These are phyloP conservation scores for Agrenia bidenticulata DNA, from an alignment of 2,888 invertebrate species.

Conservation along the genomic window DNA sequence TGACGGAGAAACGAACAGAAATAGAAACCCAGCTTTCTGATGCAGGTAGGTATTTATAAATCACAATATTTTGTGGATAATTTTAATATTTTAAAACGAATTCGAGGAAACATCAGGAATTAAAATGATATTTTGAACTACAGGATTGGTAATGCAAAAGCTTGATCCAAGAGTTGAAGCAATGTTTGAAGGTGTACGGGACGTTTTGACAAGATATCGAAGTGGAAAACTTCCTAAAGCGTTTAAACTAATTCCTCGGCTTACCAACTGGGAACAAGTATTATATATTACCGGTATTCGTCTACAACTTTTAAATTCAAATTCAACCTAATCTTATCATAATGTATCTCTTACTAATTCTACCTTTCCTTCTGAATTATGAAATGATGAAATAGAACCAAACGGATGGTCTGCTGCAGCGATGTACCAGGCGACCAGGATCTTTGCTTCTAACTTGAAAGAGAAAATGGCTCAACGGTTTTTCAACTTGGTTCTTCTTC, in stretches of 20 bases:
- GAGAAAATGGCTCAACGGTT: constrained; percentile 96
- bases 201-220: constrained; percentile 83
- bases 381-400: constrained; percentile 66
- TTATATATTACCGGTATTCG: constrained; percentile 68
- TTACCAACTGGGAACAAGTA: constrained; percentile 93
- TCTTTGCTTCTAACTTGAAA: constrained; percentile 95
- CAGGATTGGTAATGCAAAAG: constrained; percentile 71
- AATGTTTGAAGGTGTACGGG: constrained; percentile 87
- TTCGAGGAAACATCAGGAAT: no score
- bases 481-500: constrained; percentile 88
- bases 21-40: constrained; percentile 82
- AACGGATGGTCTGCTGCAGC: constrained; percentile 97
- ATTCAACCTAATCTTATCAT: no score
- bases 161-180: constrained; percentile 78
- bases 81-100: constrained; percentile 2
- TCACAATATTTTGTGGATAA: not conserved
- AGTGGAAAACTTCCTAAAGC: constrained; percentile 97
- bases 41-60: constrained; percentile 54
- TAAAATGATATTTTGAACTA: constrained; percentile 49
- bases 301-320: no score
- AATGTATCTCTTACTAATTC: no score
- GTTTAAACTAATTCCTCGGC: constrained; percentile 91
- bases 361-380: constrained; percentile 1
- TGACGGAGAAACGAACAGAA: constrained; percentile 89
- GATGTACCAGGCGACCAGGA: constrained; percentile 92